phyloP scores from a whole-genome alignment of 2,888 invertebrate species.

The Lasioglossum pauxillum region DNA sequence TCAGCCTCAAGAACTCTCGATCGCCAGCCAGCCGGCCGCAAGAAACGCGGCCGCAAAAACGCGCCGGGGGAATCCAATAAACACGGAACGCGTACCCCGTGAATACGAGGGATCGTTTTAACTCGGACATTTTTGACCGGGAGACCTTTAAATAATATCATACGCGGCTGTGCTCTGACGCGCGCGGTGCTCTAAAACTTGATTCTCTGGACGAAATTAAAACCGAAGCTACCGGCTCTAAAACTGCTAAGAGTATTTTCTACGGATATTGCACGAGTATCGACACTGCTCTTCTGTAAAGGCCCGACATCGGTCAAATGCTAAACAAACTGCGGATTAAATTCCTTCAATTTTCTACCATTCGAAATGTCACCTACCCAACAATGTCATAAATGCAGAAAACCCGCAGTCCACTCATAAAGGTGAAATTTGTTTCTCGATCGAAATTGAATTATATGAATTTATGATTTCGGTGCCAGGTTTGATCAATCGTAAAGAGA shows the following conservation, averaged over 20 bases:
- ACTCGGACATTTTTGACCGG: neutral
- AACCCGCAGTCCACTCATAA: neutral
- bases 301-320: too few relatives aligned
- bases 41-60: conserved; percentile 49
- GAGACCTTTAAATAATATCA: conserved; percentile 1
- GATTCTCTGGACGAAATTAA: neutral
- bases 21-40: conserved; percentile 44
- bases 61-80: conserved; percentile 54
- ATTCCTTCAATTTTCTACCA: neutral
- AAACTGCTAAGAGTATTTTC: neutral
- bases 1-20: conserved; percentile 46
- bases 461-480: too few relatives aligned
- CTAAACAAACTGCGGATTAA: neutral
- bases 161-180: neutral
- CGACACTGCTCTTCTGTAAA: neutral
- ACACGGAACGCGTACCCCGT: conserved; percentile 26
- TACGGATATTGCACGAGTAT: neutral
- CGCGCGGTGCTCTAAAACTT: neutral
- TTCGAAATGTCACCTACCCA: neutral
- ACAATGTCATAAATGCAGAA: neutral
- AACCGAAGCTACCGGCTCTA: neutral
- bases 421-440: too few relatives aligned
- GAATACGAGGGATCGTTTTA: conserved; percentile 28
- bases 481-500: too few relatives aligned
- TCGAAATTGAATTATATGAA: too few relatives aligned